Conservation (phyloP, 2,888 invertebrate species). For the Drosophila nigricruria region DNA sequence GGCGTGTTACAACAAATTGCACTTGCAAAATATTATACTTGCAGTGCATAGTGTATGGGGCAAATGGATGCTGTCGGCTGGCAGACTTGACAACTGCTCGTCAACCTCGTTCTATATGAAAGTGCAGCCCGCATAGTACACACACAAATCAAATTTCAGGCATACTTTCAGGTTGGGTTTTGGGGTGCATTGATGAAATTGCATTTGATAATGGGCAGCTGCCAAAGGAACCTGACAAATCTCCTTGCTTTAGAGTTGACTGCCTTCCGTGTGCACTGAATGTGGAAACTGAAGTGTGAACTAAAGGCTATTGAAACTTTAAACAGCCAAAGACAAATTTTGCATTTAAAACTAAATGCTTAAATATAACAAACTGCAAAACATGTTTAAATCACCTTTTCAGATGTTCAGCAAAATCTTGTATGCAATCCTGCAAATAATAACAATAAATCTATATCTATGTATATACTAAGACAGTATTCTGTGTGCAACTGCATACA, state of each 20-base stretch:
- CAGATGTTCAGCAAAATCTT: not conserved
- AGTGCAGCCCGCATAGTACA: conserved; percentile 29
- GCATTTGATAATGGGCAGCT: conserved; percentile 64
- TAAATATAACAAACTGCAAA: not conserved
- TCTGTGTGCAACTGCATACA: not conserved
- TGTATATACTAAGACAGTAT: too few species aligned
- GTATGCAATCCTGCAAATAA: not conserved
- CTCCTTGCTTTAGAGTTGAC: conserved; percentile 4
- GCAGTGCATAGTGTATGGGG: conserved; percentile 20
- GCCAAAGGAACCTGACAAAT: conserved; percentile 10
- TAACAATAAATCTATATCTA: too few species aligned
- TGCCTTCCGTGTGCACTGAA: conserved; percentile 46
- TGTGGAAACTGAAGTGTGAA: conserved; percentile 52
- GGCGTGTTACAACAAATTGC: conserved; percentile 55
- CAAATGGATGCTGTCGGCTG: conserved; percentile 30
- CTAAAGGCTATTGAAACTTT: conserved; percentile 32
- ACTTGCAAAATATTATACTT: conserved; percentile 46
- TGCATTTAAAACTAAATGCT: not conserved
- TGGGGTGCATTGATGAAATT: conserved; percentile 61
- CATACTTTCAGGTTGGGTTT: conserved; percentile 44
- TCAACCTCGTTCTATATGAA: conserved; percentile 29
- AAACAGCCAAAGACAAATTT: not conserved
- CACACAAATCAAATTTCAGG: conserved; percentile 64
- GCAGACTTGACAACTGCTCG: conserved; percentile 28
- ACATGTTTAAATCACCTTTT: not conserved